Percentiles rank a stretch among this genome's conserved stretches.
Conservation (phyloP, 2,113 vertebrate species). For the Chroicocephalus ridibundus region DNA sequence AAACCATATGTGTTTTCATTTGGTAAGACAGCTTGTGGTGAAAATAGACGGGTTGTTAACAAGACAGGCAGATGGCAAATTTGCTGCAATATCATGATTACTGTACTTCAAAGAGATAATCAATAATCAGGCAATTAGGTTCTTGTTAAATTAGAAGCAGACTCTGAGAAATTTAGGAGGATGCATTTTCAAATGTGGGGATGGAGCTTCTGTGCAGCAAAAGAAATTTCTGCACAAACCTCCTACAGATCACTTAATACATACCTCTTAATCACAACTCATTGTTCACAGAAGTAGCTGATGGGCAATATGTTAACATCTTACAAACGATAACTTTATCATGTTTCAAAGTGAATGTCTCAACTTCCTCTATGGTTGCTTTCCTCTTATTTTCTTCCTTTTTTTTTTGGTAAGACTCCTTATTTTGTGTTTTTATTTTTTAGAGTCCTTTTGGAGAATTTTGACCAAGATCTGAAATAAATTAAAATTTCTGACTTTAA, state of each 20-base stretch:
- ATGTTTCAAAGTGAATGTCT: background rate
- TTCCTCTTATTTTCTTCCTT: background rate
- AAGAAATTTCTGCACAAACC: background rate
- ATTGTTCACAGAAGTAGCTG: background rate
- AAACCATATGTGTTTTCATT: slow-evolving; percentile 47
- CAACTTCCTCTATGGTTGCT: background rate
- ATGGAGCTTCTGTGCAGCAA: background rate
- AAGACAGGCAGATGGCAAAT: slow-evolving; percentile 52
- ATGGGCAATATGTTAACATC: background rate
- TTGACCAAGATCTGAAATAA: background rate
- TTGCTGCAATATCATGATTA: background rate
- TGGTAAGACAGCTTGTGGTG: slow-evolving; percentile 30
- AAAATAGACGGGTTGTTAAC: background rate
- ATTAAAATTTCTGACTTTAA: background rate
- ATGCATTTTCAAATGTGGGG: background rate
- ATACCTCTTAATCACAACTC: background rate
- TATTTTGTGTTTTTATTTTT: background rate
- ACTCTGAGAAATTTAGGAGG: background rate
- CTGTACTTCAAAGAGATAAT: slow-evolving; percentile 44
- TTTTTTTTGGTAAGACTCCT: no score
- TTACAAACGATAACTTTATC: background rate
- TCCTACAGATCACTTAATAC: background rate
- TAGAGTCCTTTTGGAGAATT: background rate
- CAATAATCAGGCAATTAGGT: slow-evolving; percentile 55
- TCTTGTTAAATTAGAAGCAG: background rate